A percentile compares a stretch with the other conserved stretches of the same genome.
Evolutionary conservation across 2,888 invertebrate species (phyloP).

Genomic region (Pyrochroa serraticornis): DNA sequence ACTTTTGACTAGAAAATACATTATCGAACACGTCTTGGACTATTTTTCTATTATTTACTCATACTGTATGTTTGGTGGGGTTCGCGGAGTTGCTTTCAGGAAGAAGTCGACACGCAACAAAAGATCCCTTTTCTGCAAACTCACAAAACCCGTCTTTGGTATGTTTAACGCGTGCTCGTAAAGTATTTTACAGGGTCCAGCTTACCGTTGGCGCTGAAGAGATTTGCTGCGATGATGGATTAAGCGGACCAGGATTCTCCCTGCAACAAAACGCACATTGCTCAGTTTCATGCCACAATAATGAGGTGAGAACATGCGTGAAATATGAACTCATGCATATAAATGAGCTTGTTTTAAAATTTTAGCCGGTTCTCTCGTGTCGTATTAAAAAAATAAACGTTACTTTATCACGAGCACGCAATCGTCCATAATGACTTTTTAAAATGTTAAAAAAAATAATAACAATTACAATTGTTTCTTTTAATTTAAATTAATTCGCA

Average conservation of each 20-base stretch:
- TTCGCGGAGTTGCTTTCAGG: background rate
- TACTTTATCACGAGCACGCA: background rate
- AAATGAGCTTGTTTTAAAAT: slow-evolving; percentile 14
- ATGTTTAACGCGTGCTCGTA: slow-evolving; percentile 12
- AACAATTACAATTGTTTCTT: background rate
- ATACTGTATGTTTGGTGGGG: no score
- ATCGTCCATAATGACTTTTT: background rate
- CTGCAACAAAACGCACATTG: slow-evolving; percentile 13
- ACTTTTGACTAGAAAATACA: no score
- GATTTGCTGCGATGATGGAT: slow-evolving; percentile 23
- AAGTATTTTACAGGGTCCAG: slow-evolving; percentile 12
- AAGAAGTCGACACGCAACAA: background rate
- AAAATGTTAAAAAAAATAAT: background rate
- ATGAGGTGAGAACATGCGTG: slow-evolving; percentile 16
- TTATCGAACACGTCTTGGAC: no score
- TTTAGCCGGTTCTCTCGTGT: background rate
- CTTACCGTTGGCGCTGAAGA: slow-evolving; percentile 19
- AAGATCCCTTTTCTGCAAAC: no score
- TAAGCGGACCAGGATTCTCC: slow-evolving; percentile 7
- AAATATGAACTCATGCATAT: slow-evolving; percentile 26
- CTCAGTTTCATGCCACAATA: slow-evolving; percentile 4
- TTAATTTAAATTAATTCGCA: no score
- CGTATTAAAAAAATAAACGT: background rate
- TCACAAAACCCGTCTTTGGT: background rate
- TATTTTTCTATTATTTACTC: no score